Base-by-base conservation (phyloP, 2,113 vertebrate species). In the Tychaedon coryphoeus region DNA sequence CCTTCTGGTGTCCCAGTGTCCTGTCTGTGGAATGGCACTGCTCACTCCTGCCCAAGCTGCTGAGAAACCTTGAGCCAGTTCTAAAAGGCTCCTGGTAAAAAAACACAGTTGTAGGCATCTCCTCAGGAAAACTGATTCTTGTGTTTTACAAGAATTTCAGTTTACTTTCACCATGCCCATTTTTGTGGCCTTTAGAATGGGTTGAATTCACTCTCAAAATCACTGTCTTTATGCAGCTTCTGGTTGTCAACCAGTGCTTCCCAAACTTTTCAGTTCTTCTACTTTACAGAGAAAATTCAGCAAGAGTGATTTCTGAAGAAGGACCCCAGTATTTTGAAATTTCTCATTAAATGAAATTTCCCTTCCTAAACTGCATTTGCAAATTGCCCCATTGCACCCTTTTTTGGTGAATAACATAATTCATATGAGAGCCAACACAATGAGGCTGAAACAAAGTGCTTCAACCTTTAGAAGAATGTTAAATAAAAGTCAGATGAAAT, bases 401-500 rank as follows among this genome's bases (percentile, higher is more conserved):
- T 73, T 94, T 40, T 80, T 88, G 22, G 60, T 86, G 33, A 85
- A 64, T 72, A 88, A 92, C 48, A 62, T 51, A 78, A 81, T 91
- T 90, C 77, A 78, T 91, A 47, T 16, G 62, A 91, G 61, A 81
- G 50, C 19, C 57, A 95, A 92, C 0, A 19, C 62, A 88, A 87
- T 70, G 77, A 96, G 77, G 57, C 66, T 85, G 84, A 95, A 96
- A 92, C 45, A 62, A 96, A 95, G 66, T 90, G 45, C 33, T 94
- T 92, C 93, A 94, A 75, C 80, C 73, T 95, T 95, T 82, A 75
- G 81, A 74, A 94, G 87, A 95, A 96, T 95, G 93, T 95, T 95
- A 92, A 95, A 95, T 95, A 82, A 95, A 97, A 97, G 87, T 95
- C 87, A 92, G 87, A 94, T 95, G 86, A 95, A 95, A 92, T 95